Conservation (phyloP, 2,113 vertebrate genomes). For the Upupa epops region DNA sequence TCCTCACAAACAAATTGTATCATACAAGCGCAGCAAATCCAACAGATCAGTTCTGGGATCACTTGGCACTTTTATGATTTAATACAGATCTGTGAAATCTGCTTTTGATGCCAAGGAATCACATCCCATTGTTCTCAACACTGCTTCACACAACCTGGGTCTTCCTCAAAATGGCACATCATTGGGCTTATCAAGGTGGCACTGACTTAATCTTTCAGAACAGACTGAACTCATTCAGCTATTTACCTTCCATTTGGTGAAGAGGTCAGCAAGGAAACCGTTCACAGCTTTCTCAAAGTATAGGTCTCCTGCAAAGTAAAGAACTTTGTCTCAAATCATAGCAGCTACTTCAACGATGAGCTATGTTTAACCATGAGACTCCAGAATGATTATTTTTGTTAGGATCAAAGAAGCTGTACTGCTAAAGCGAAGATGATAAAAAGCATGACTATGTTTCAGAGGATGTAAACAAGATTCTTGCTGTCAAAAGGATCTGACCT, state of each 20-base stretch:
- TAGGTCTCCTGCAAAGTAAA: constrained; percentile 85
- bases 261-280: constrained; percentile 96
- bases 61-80: background rate
- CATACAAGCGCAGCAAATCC: background rate
- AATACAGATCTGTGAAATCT: background rate
- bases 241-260: constrained; percentile 96
- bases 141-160: background rate
- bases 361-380: background rate
- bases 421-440: background rate
- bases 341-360: background rate
- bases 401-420: background rate
- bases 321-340: background rate
- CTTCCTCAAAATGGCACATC: background rate
- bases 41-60: background rate
- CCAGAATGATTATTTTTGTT: background rate
- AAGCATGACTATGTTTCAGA: background rate
- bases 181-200: background rate
- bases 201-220: background rate
- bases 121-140: background rate
- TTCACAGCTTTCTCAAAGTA: constrained; percentile 99
- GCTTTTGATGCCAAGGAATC: background rate
- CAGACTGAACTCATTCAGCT: background rate
- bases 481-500: background rate
- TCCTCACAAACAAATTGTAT: background rate
- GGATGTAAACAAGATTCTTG: background rate